Conservation (phyloP, 2,797 vertebrate species). For the Chaetophractus vellerosus region DNA sequence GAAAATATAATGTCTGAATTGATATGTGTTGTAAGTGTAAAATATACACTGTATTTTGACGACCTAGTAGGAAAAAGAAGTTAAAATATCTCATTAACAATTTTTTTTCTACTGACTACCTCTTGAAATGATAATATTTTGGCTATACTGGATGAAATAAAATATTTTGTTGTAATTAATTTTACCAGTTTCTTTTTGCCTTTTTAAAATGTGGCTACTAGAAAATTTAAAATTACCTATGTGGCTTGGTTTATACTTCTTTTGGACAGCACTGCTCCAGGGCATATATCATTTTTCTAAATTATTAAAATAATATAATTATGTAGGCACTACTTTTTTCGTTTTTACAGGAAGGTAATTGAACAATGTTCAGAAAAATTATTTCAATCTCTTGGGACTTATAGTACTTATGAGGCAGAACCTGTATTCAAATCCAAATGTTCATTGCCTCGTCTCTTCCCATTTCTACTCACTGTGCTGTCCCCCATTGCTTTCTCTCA, state of each 20-base stretch:
- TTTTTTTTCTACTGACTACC: constrained; percentile 46
- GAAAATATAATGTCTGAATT: constrained; percentile 54
- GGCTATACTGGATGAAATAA: constrained; percentile 57
- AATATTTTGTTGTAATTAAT: constrained; percentile 39
- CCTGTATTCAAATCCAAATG: not conserved
- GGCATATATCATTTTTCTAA: not conserved
- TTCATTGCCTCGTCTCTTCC: not conserved
- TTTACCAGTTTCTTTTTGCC: constrained; percentile 30
- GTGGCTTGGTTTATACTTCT: not conserved
- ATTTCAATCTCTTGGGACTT: not conserved
- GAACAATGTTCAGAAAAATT: not conserved
- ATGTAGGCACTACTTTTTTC: not conserved
- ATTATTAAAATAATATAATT: not conserved
- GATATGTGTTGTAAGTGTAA: constrained; percentile 23
- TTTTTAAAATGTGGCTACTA: constrained; percentile 39
- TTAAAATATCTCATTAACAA: not conserved
- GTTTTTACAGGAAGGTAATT: not conserved
- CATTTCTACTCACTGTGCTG: not conserved
- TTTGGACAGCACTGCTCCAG: not conserved
- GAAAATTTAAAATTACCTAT: constrained; percentile 41
- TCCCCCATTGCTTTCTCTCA: not conserved
- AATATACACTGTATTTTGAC: constrained; percentile 52
- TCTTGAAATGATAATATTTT: constrained; percentile 65
- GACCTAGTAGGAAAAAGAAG: constrained; percentile 34
- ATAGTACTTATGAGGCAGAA: not conserved